Base-by-base conservation (phyloP, 2,113 vertebrate genomes). In the Perca fluviatilis region DNA sequence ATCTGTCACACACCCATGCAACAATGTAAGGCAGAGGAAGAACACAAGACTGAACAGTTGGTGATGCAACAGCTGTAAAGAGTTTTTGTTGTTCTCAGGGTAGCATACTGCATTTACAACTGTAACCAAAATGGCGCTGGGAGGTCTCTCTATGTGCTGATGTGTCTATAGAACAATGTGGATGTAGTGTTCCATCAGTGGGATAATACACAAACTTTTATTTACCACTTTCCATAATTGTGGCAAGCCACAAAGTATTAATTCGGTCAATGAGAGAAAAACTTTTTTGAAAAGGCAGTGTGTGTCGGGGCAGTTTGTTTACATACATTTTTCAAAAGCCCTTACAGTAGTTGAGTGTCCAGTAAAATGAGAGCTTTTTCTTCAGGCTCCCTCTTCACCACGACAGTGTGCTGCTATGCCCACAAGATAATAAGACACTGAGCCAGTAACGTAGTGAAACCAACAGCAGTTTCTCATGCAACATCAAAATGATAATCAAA, bases 1-100 rank as follows among this genome's bases (percentile, higher is more conserved):
- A 99, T 97, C 98, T 99, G 95, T 80, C 25, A 25, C 27, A 81
- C 43, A 83, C 13, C 76, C 25, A 33, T 33, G 4, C 30, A 33
- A 33, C 30, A 33, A 33, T 33, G 30, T 33, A 64, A 57, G 8
- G 8, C 8, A 12, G 30, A 57, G 16, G 16, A 63, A 61, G 10
- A 47, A 83, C 6, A 67, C 14, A 40, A 10, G 30, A 7, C n/a
- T 47, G 57, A 68, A 64, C 11, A n/a, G 9, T 33, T 5, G 30
- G 30, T 33, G 5, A 33, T 33, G 30, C 30, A 33, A 33, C 0
- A 36, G 27, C 21, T 47, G 18, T 2, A 13, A 18, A 67, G 21
- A 56, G 10, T 14, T 21, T 36, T 53, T 12, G 23, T 33, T 33
- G 30, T 33, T 33, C 30, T 33, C 30, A 33, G 30, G 30, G 30